Conservation (phyloP, 2,888 invertebrate species). For the Tachina lurida region DNA sequence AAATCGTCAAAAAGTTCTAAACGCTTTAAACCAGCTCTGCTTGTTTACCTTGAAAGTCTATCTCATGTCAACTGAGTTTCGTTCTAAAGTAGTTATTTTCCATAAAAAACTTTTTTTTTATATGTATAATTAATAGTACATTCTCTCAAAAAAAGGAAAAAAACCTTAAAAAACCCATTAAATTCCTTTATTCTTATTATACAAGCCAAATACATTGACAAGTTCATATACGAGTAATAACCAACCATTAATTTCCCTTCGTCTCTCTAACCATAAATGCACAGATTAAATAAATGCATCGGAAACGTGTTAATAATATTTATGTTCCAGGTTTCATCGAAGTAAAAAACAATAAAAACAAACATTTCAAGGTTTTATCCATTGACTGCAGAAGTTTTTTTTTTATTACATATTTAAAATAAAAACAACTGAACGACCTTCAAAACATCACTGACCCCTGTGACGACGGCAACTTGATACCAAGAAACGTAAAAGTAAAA, state of each 20-base stretch:
- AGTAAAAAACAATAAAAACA: conserved; percentile 3
- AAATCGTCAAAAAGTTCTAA: no score
- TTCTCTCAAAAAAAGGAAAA: no score
- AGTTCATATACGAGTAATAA: no score
- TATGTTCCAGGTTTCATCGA: conserved; percentile 30
- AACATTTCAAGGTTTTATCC: conserved; percentile 54
- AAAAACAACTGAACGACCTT: conserved; percentile 47
- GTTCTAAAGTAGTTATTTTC: no score
- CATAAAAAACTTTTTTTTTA: no score
- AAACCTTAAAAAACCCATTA: no score
- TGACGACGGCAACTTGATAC: conserved; percentile 27
- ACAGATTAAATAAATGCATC: conserved; percentile 8
- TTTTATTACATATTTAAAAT: neutral
- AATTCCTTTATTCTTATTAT: no score
- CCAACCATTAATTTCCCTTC: neutral
- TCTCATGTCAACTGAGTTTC: no score
- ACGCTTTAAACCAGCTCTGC: no score
- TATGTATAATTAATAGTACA: no score
- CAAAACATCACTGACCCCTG: conserved; percentile 64
- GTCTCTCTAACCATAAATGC: neutral
- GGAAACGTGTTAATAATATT: neutral
- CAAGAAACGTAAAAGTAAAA: conserved; percentile 37
- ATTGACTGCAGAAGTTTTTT: conserved; percentile 25
- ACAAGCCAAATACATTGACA: no score
- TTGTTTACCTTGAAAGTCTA: no score